These are phyloP conservation scores for Echinarachnius parma DNA, from an alignment of 53 echinoderm and acorn worm genomes.

Conservation along the genomic window DNA sequence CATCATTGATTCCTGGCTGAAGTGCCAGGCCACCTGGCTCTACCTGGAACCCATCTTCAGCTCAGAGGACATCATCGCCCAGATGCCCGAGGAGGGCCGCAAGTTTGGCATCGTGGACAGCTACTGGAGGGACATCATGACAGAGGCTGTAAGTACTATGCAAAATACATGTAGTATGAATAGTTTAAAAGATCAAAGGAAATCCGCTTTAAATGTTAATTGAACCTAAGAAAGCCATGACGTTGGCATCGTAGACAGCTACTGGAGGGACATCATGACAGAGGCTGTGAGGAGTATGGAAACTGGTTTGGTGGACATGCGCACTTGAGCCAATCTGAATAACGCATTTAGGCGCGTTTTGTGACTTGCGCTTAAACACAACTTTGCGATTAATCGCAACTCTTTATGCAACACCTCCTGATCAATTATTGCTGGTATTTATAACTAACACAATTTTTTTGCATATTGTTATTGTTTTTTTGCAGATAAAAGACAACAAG, in stretches of 20 bases:
- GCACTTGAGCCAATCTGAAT: too few species aligned
- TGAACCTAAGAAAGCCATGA: slow-evolving; percentile 93
- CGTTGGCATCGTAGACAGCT: slow-evolving; percentile 97
- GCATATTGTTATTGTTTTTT: too few species aligned
- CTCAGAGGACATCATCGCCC: slow-evolving; percentile 99
- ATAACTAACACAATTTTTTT: too few species aligned
- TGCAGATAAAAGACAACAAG: slow-evolving; percentile 89
- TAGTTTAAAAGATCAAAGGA: too few species aligned
- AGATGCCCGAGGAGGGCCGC: slow-evolving; percentile 99
- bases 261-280: slow-evolving; percentile 99
- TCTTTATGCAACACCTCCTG: too few species aligned
- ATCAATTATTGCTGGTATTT: too few species aligned
- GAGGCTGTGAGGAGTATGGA: slow-evolving; percentile 95
- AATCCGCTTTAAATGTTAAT: too few species aligned
- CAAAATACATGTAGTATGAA: too few species aligned
- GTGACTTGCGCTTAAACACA: too few species aligned
- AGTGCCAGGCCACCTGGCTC: slow-evolving; percentile 98
- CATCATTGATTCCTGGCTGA: slow-evolving; percentile 94
- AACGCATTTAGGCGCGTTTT: too few species aligned
- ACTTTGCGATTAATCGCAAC: too few species aligned
- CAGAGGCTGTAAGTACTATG: slow-evolving; percentile 83
- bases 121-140: slow-evolving; percentile 99
- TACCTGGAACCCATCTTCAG: slow-evolving; percentile 99
- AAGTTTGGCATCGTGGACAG: slow-evolving; percentile 99
- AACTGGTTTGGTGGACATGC: too few species aligned